Base-by-base conservation (phyloP, 2,888 invertebrate species). In the Dicycla oo region DNA sequence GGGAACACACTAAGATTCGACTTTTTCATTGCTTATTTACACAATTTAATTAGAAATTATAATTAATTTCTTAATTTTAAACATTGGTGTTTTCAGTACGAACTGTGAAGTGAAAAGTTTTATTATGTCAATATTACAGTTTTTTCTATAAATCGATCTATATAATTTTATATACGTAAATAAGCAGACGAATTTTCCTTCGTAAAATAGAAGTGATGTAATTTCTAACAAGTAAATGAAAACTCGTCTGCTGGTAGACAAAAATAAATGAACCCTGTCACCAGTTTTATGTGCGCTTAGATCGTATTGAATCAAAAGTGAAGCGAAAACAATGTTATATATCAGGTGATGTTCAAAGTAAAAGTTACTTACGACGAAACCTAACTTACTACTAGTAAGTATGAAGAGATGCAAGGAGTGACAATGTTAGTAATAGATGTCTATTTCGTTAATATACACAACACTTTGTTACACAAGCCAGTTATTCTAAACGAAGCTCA, bases 401-500 rank as follows among this genome's bases (percentile, higher is more conserved):
- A 89, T 88, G 86, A 84, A 84, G 69, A 81, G 84, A 87, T 88
- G 83, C 81, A 81, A 82, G 83, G 81, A 87, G 83, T 88, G 88
- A 89, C 80, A 85, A 89, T 87, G 88, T 79, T 64, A 71, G 79
- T 79, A 81, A 88, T 90, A 85, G 84, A 82, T 76, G 88, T 86
- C 88, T 93, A 91, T 91, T 92, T 92, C 88, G 87, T 88, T 91
- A 91, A 88, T 87, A 87, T 92, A 93, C 93, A 93, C 92, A 93
- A 93, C 93, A 93, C 91, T 89, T 91, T 90, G 92, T 92, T 91
- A 94, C 93, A 93, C 89, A 95, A 95, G 95, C 95, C 94, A 93
- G 93, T 95, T 90, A 94, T 88, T 94, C 95, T 95, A 95, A 94
- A 95, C 89, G 91, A 96, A 96, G 95, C 95, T 96, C 95, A 94